Conservation (phyloP, 2,888 invertebrate genomes). For the Mimas tiliae region DNA sequence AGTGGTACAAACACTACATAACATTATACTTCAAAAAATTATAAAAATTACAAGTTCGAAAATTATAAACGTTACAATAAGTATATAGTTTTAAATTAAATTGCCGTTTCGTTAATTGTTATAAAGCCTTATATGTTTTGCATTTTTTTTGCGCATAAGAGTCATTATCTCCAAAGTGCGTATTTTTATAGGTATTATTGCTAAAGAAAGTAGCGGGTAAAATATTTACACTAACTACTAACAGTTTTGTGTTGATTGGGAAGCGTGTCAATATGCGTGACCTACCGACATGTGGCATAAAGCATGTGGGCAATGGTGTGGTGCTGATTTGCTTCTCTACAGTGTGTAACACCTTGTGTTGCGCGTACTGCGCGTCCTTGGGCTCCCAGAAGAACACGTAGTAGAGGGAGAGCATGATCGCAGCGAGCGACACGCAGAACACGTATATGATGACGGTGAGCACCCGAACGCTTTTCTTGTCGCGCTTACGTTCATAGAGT, state of each 20-base stretch:
- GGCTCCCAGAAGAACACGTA: conserved; percentile 98
- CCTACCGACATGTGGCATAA: conserved; percentile 83
- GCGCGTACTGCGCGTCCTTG: conserved; percentile 81
- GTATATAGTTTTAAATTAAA: neutral
- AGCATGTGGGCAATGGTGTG: conserved; percentile 83
- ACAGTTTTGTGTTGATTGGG: conserved; percentile 34
- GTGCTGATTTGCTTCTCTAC: conserved; percentile 81
- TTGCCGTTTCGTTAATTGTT: neutral
- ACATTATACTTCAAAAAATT: no score
- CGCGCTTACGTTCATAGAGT: conserved; percentile 92
- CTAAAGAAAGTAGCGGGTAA: neutral
- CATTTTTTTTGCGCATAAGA: neutral
- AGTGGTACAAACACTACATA: no score
- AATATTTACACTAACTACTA: neutral
- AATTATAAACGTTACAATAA: no score
- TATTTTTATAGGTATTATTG: conserved; percentile 6
- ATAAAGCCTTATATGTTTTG: neutral
- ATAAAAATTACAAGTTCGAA: no score
- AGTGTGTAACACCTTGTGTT: conserved; percentile 81
- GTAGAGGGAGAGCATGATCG: conserved; percentile 96
- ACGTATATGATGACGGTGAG: conserved; percentile 97
- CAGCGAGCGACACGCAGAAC: conserved; percentile 96
- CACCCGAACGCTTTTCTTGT: conserved; percentile 94
- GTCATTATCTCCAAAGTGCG: neutral
- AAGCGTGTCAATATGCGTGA: conserved; percentile 74